These are phyloP conservation scores for Eupsilia transversa DNA, from an alignment of 2,888 invertebrate genomes.

Conservation along the genomic window DNA sequence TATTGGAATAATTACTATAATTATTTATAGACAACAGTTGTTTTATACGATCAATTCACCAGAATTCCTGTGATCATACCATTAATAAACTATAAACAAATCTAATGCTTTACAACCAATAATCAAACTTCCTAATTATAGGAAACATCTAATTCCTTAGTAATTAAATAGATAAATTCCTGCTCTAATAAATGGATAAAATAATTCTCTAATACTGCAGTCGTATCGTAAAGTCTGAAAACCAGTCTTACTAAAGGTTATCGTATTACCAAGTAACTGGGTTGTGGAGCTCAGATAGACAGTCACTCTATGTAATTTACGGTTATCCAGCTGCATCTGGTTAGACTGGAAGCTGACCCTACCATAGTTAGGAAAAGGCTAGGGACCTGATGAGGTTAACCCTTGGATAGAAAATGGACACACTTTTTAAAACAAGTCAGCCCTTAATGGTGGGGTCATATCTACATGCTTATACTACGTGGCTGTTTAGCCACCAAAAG, in stretches of 20 bases:
- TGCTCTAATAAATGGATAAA: slow-evolving; percentile 54
- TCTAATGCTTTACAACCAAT: slow-evolving; percentile 47
- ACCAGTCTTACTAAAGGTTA: not conserved
- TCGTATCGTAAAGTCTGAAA: slow-evolving; percentile 54
- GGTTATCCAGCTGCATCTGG: not conserved
- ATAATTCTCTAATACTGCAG: slow-evolving; percentile 38
- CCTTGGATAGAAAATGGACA: not conserved
- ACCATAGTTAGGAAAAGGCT: not conserved
- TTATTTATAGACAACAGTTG: slow-evolving; percentile 40
- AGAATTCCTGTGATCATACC: slow-evolving; percentile 51
- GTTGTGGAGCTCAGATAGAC: not conserved
- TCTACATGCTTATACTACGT: not conserved
- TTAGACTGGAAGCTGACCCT: not conserved
- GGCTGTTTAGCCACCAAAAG: no score
- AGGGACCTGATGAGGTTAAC: not conserved
- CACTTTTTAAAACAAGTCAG: not conserved
- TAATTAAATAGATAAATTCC: slow-evolving; percentile 47
- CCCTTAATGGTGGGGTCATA: no score
- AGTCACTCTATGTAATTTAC: not conserved
- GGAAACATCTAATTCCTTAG: slow-evolving; percentile 35
- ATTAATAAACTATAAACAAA: slow-evolving; percentile 45
- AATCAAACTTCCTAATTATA: slow-evolving; percentile 57
- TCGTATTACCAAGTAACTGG: not conserved
- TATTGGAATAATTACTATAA: slow-evolving; percentile 12
- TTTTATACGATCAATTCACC: slow-evolving; percentile 40